These are phyloP conservation scores for Eulacestoma nigropectus DNA, from an alignment of 2,113 vertebrate species.

Conservation along the genomic window DNA sequence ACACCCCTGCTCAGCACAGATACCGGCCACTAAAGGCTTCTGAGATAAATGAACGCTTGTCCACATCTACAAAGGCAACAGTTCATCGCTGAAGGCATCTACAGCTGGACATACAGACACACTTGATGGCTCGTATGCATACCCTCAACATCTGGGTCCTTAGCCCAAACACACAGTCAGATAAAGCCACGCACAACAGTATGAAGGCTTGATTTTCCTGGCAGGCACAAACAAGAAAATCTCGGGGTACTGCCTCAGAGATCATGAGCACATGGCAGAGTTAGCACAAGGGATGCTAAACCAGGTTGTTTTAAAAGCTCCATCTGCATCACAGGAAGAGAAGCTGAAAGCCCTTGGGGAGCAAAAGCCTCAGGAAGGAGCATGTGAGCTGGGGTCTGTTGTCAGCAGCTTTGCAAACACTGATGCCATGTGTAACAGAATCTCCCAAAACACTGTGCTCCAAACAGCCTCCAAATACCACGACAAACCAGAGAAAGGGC, in stretches of 20 bases:
- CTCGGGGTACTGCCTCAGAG: background rate
- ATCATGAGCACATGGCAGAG: background rate
- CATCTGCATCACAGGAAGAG: background rate
- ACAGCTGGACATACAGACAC: background rate
- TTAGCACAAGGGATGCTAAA: background rate
- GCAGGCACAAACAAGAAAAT: background rate
- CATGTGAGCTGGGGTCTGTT: background rate
- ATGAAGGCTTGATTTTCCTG: fast-evolving
- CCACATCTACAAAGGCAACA: background rate
- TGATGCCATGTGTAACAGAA: fast-evolving
- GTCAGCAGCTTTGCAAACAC: background rate
- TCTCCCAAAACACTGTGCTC: background rate
- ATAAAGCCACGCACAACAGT: background rate
- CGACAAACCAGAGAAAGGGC: background rate
- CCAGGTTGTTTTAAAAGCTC: background rate
- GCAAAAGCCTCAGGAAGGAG: background rate
- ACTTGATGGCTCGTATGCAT: background rate
- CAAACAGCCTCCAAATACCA: background rate
- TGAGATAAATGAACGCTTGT: fast-evolving
- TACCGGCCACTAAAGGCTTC: fast-evolving
- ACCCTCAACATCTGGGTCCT: background rate
- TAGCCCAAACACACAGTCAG: background rate
- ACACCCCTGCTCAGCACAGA: background rate
- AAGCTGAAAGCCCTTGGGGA: background rate
- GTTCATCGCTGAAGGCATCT: background rate